Evolutionary conservation across 2,888 invertebrate genomes (phyloP).

Genomic region (Meganola albula): DNA sequence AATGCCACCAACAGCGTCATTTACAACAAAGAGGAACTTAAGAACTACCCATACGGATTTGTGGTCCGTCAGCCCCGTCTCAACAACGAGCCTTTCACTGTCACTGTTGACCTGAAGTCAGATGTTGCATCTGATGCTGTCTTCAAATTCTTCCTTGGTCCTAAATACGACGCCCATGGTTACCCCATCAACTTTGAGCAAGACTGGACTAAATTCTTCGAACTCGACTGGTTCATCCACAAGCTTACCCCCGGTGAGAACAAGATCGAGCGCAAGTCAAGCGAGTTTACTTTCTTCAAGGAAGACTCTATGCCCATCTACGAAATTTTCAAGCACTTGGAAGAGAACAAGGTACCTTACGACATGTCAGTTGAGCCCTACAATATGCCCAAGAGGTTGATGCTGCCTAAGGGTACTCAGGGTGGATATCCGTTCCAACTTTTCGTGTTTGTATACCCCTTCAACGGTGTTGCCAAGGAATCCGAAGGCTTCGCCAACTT

Average conservation of each 20-base stretch:
- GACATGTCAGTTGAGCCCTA: constrained; percentile 74
- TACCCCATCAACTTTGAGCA: constrained; percentile 69
- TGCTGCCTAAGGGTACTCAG: constrained; percentile 83
- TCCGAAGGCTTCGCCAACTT: constrained; percentile 38
- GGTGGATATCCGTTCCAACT: constrained; percentile 82
- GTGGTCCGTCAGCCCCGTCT: constrained; percentile 82
- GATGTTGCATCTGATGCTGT: constrained; percentile 76
- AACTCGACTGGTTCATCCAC: constrained; percentile 78
- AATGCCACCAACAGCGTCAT: constrained; percentile 77
- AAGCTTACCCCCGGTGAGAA: constrained; percentile 80
- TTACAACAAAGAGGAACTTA: constrained; percentile 46
- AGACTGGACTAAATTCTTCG: constrained; percentile 78
- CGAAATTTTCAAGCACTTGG: constrained; percentile 77
- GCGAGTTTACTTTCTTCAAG: constrained; percentile 79
- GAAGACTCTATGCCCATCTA: constrained; percentile 80
- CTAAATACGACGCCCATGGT: constrained; percentile 80
- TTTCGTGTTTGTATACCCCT: constrained; percentile 79
- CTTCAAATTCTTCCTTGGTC: constrained; percentile 83
- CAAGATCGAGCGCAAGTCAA: constrained; percentile 80
- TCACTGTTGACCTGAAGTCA: constrained; percentile 78
- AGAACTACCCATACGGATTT: constrained; percentile 53
- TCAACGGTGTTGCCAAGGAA: constrained; percentile 54
- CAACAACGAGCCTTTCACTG: constrained; percentile 82
- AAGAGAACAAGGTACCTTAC: constrained; percentile 70
- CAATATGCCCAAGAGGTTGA: constrained; percentile 81